Percentiles rank a stretch among this genome's conserved stretches.
Conservation (phyloP, 2,113 vertebrate genomes). For the Rhegmatorhina hoffmannsi region DNA sequence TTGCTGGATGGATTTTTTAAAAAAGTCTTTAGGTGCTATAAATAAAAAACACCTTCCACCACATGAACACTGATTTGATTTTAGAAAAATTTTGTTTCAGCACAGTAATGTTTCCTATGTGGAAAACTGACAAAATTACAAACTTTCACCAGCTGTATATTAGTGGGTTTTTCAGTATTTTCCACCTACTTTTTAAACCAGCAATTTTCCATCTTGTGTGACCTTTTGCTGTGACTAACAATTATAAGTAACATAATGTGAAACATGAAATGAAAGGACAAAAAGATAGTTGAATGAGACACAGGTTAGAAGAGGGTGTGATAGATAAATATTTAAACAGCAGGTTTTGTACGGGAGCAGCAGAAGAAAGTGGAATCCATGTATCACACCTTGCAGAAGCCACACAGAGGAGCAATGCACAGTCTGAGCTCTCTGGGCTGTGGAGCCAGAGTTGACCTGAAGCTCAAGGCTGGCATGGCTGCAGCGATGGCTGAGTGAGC, state of each 20-base stretch:
- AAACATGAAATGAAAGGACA: background rate
- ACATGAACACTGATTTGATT: background rate
- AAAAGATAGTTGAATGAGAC: background rate
- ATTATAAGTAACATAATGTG: background rate
- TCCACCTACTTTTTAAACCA: background rate
- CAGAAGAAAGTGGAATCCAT: background rate
- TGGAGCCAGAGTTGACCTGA: background rate
- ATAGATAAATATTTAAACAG: background rate
- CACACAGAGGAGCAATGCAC: background rate
- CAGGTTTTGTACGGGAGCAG: background rate
- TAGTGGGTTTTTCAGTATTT: background rate
- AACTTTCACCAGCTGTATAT: background rate
- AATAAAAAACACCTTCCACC: background rate
- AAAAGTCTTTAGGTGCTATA: background rate
- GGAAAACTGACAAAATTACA: background rate
- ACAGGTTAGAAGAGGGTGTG: background rate
- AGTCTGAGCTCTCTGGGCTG: background rate
- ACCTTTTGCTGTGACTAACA: background rate
- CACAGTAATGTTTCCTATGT: background rate
- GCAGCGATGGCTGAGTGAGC: fast-evolving
- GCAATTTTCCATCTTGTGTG: background rate
- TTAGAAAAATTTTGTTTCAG: background rate
- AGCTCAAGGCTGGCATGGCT: background rate
- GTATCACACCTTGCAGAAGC: background rate
- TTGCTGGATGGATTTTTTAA: background rate